A percentile compares a stretch with the other conserved stretches of the same genome.
Conservation (phyloP, 2,797 vertebrate genomes). For the Argentina silus region DNA sequence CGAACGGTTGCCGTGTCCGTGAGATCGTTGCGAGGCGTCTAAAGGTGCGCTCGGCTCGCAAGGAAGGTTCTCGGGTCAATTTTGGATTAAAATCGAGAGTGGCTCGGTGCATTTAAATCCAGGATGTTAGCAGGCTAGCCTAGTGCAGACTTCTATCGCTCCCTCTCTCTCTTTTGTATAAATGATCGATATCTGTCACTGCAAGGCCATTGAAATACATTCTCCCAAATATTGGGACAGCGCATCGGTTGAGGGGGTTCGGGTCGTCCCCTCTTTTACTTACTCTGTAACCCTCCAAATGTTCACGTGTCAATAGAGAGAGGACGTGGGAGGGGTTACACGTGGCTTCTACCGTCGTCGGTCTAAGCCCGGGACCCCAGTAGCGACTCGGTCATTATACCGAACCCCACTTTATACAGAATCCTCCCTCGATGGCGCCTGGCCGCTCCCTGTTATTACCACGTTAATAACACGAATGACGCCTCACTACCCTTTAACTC, state of each 20-base stretch:
- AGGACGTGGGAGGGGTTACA: conserved; percentile 59
- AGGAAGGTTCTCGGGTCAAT: too few relatives aligned
- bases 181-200: neutral
- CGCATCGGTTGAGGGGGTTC: neutral
- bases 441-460: neutral
- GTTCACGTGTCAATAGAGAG: conserved; percentile 74
- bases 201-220: neutral
- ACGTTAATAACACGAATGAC: neutral
- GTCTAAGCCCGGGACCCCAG: conserved; percentile 5
- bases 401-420: neutral
- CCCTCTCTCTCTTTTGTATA: neutral
- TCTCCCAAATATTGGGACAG: neutral
- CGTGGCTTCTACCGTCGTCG: conserved; percentile 55
- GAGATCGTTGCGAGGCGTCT: too few relatives aligned
- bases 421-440: too few relatives aligned
- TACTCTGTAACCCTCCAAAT: conserved; percentile 36
- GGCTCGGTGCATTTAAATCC: neutral
- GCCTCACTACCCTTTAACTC: neutral
- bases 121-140: neutral
- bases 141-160: neutral
- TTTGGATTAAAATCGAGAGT: too few relatives aligned
- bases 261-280: neutral
- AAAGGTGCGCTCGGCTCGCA: too few relatives aligned
- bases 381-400: neutral
- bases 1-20: too few relatives aligned